Base-by-base conservation (phyloP, 2,888 invertebrate genomes). In the Drosophila pegasa region DNA sequence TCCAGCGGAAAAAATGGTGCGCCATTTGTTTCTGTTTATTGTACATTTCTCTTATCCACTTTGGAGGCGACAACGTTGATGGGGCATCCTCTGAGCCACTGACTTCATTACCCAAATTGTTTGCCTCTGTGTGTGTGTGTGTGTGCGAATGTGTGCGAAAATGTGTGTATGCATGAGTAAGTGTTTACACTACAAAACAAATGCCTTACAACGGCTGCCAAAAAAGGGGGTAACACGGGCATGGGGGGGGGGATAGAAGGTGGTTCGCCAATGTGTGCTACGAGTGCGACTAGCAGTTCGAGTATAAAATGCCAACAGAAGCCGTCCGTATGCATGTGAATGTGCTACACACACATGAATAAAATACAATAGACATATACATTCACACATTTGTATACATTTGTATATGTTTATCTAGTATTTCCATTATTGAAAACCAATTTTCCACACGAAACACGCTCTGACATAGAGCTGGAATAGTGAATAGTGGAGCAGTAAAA, bases 101-200 rank as follows among this genome's bases (percentile, higher is more conserved):
- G 80, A 77, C 80, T 80, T 79, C 79, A 79, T 79, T 79, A 77
- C 80, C 77, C 66, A 77, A 79, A 74, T 77, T 80, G 79, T 74
- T 63, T 76, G 38, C 38, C 52, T 78, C 63, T 63, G 67, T 54
- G 40, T 51, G 60, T 35, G 45, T 43, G 41, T 48, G 66, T 51
- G 43, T 66, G 45, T 58, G 27, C 20, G 55, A 45, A 52, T 56
- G 56, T 40, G 41, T 66, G 59, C 55, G 40, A 41, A 48, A 40
- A 51, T 59, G 51, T 69, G 61, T 75, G 63, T 59, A 50, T 67
- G 63, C 60, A 64, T 77, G 73, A 66, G 64, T 60, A 67, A 63
- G 73, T 77, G 77, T 73, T 76, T 76, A 76, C 76, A 76, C 76
- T 76, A 72, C 72, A 68, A 65, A 68, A 78, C 78, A 78, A 78